Evolutionary conservation across 92 coral and sea anemone genomes (phyloP).

Genomic region (Epizoanthus ramosus): DNA sequence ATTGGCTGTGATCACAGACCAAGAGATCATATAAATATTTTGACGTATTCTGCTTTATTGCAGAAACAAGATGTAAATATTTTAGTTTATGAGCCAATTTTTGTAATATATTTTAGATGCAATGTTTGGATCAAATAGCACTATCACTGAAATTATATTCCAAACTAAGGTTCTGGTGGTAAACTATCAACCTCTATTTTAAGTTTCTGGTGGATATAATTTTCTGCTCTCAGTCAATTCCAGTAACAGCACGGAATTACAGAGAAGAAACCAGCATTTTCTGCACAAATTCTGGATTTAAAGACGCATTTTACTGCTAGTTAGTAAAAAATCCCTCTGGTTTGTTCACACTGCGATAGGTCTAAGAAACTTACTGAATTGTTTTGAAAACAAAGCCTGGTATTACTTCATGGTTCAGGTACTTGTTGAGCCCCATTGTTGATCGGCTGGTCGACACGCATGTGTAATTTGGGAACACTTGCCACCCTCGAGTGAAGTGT

Average conservation of each 20-base stretch:
- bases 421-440: not conserved
- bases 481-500: constrained; percentile 30
- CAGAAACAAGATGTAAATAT: constrained; percentile 21
- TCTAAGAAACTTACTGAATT: constrained; percentile 2
- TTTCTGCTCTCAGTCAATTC: not conserved
- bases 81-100: constrained; percentile 9
- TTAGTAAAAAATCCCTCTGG: too few relatives aligned
- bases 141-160: not conserved
- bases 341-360: not conserved
- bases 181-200: not conserved
- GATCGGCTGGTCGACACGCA: constrained; percentile 21
- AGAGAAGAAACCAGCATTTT: too few relatives aligned
- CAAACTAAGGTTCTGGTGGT: not conserved
- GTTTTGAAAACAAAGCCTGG: constrained; percentile 40
- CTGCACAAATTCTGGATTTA: too few relatives aligned
- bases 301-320: too few relatives aligned
- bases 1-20: constrained; percentile 24
- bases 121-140: not conserved
- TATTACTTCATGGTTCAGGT: constrained; percentile 45
- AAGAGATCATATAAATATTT: constrained; percentile 21
- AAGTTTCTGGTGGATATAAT: not conserved
- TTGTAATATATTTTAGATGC: not conserved
- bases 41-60: not conserved
- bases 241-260: not conserved
- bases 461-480: constrained; percentile 31